Percentiles rank a stretch among this genome's conserved stretches.
phyloP scores from a whole-genome alignment of 92 coral and sea anemone genomes.

The Ricordea florida region DNA sequence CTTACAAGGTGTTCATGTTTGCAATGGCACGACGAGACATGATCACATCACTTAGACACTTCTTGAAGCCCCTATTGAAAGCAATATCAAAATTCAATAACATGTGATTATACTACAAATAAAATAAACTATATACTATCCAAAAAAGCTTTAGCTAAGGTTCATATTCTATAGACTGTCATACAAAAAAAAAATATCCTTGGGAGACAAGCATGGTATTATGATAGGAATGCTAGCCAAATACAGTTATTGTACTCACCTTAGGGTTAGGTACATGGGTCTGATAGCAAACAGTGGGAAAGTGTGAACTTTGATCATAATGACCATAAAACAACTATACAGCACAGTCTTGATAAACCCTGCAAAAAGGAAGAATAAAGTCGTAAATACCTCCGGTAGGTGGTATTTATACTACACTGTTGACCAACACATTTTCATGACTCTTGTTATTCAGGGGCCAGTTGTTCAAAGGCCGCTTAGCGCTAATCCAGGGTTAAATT shows the following conservation, averaged over 20 bases:
- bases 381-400: too few relatives aligned
- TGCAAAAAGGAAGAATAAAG: conserved; percentile 28
- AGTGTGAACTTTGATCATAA: conserved; percentile 97
- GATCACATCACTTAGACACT: conserved; percentile 93
- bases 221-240: neutral
- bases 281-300: conserved; percentile 98
- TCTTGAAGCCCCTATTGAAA: conserved; percentile 86
- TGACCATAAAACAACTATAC: conserved; percentile 85
- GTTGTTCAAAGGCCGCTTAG: neutral
- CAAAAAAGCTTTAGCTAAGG: too few relatives aligned
- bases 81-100: neutral
- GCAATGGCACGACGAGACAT: conserved; percentile 97
- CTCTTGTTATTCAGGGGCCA: neutral
- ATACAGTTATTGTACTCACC: conserved; percentile 41
- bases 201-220: too few relatives aligned
- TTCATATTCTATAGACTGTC: too few relatives aligned
- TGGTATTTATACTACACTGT: neutral
- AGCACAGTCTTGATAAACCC: conserved; percentile 94
- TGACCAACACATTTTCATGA: neutral
- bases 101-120: too few relatives aligned
- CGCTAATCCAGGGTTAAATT: too few relatives aligned
- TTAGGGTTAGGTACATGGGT: conserved; percentile 95
- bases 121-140: too few relatives aligned
- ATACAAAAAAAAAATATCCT: too few relatives aligned
- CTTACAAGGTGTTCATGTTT: conserved; percentile 98